Evolutionary conservation across 2,797 vertebrate genomes (phyloP).

Genomic region (Platyrinchus mystaceus): DNA sequence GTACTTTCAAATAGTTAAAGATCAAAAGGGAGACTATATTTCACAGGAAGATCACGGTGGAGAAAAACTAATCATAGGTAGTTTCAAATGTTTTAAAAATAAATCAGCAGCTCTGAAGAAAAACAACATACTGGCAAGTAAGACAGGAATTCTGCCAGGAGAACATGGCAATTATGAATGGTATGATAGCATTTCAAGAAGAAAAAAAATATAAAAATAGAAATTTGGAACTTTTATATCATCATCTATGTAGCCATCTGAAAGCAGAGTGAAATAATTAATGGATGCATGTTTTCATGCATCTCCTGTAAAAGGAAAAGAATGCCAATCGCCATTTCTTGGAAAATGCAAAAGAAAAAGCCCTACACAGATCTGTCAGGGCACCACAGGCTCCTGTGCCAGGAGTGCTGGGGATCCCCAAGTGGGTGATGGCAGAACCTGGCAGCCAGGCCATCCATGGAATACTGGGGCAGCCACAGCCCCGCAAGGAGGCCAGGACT

Average conservation of each 20-base stretch:
- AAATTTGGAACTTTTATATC: background rate
- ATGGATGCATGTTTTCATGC: background rate
- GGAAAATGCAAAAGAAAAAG: background rate
- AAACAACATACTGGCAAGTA: background rate
- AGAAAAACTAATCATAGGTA: background rate
- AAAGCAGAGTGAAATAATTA: background rate
- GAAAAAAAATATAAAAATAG: background rate
- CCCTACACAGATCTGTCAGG: background rate
- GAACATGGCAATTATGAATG: background rate
- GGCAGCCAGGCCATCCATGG: background rate
- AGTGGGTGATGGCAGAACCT: background rate
- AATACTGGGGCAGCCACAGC: background rate
- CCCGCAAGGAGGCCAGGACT: rapidly evolving
- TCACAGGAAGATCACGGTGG: background rate
- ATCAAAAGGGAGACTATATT: background rate
- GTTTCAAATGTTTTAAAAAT: background rate
- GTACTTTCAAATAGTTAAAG: background rate
- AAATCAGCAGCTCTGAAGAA: background rate
- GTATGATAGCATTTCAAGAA: background rate
- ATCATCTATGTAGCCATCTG: background rate
- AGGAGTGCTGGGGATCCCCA: rapidly evolving
- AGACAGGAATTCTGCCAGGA: background rate
- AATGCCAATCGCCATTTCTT: background rate
- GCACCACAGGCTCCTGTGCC: rapidly evolving
- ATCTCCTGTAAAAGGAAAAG: background rate